phyloP scores from a whole-genome alignment of 2,888 invertebrate species.

The Drosophila nigricruria region DNA sequence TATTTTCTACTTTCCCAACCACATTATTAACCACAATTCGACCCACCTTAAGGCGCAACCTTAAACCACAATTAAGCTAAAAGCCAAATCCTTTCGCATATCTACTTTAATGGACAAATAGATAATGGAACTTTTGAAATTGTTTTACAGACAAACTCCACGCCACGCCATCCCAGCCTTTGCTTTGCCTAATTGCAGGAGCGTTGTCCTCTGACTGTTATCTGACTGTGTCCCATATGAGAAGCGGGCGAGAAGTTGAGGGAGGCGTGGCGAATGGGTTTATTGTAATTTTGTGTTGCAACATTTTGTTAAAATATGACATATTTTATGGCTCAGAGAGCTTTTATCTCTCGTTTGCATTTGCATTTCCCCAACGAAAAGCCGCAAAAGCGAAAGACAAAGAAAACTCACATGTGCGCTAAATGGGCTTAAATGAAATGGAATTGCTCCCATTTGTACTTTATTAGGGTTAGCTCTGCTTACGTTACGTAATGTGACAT shows the following conservation, averaged over 20 bases:
- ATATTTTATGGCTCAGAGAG: conserved; percentile 83
- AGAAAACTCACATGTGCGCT: conserved; percentile 42
- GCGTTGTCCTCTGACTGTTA: conserved; percentile 58
- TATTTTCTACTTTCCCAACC: neutral
- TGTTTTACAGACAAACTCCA: conserved; percentile 60
- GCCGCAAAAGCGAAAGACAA: conserved; percentile 1
- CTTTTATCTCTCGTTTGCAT: conserved; percentile 82
- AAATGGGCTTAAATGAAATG: conserved; percentile 70
- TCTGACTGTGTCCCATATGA: conserved; percentile 72
- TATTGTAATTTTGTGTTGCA: conserved; percentile 80
- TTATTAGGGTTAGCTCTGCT: conserved; percentile 77
- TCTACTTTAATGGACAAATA: conserved; percentile 75
- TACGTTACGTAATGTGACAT: conserved; percentile 8
- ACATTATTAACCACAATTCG: conserved; percentile 9
- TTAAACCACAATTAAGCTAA: conserved; percentile 11
- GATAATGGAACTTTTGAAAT: conserved; percentile 72
- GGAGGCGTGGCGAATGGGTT: conserved; percentile 78
- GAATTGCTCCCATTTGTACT: conserved; percentile 83
- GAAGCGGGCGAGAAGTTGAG: conserved; percentile 39
- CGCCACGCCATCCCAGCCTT: neutral
- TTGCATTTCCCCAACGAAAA: conserved; percentile 32
- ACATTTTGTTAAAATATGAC: conserved; percentile 83
- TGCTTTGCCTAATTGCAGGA: conserved; percentile 55
- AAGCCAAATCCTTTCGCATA: conserved; percentile 33
- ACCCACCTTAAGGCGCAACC: neutral